These are phyloP conservation scores for Lucilia cuprina DNA, from an alignment of 1,140 invertebrate species.

Conservation along the genomic window DNA sequence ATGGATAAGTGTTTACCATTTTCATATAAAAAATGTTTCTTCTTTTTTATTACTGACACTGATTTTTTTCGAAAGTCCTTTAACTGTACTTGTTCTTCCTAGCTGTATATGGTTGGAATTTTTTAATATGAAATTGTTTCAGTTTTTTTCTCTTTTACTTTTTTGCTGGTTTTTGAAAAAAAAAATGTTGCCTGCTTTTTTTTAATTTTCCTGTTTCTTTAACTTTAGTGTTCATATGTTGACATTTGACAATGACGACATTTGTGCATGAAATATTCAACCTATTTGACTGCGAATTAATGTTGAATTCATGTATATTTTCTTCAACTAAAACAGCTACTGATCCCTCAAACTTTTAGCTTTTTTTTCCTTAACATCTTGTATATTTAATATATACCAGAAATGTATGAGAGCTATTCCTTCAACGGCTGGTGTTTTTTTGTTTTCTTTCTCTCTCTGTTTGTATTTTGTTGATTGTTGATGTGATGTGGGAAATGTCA, in stretches of 20 bases:
- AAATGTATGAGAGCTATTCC: background rate
- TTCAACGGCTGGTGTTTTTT: background rate
- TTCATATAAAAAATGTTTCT: background rate
- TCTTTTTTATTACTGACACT: background rate
- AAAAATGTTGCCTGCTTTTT: background rate
- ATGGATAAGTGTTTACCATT: slow-evolving; percentile 1
- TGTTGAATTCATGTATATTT: slow-evolving; percentile 32
- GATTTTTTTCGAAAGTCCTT: background rate
- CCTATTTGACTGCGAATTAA: slow-evolving; percentile 39
- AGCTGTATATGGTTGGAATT: too few relatives aligned
- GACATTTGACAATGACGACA: slow-evolving; percentile 37
- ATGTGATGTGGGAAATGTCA: slow-evolving; percentile 42
- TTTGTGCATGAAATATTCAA: slow-evolving; percentile 39
- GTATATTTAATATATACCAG: background rate
- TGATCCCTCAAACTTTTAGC: background rate
- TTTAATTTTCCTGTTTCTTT: background rate
- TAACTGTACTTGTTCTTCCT: background rate
- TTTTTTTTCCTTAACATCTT: background rate
- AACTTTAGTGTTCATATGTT: slow-evolving; percentile 26
- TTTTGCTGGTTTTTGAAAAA: background rate
- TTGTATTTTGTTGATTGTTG: background rate
- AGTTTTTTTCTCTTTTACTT: too few relatives aligned
- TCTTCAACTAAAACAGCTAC: background rate
- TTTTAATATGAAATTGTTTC: slow-evolving; percentile 10
- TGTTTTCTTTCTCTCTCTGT: background rate